Conservation (phyloP, 37 sponge, comb jelly and placozoan species). For the Agelas oroides region DNA sequence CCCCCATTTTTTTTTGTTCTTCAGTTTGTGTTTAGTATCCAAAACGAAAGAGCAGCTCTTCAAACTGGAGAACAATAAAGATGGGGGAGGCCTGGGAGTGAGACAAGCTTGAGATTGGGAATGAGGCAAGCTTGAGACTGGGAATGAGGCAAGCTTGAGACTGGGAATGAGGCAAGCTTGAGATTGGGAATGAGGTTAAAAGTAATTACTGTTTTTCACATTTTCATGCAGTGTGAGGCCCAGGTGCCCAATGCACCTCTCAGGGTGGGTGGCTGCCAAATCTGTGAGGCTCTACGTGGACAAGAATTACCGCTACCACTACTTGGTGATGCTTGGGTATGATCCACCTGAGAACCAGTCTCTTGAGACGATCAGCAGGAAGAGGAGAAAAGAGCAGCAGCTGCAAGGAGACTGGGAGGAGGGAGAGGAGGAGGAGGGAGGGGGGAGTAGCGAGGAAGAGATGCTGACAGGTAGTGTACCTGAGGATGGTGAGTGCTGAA, state of each 20-base stretch:
- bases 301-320: constrained; percentile 78
- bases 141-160: too few relatives aligned
- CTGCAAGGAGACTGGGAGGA: neutral
- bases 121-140: too few relatives aligned
- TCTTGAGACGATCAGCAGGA: constrained; percentile 21
- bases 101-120: too few relatives aligned
- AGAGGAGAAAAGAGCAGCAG: neutral
- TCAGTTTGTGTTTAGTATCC: too few relatives aligned
- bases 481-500: neutral
- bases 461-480: neutral
- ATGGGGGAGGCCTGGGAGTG: too few relatives aligned
- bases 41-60: too few relatives aligned
- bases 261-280: constrained; percentile 79
- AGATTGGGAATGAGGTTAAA: too few relatives aligned
- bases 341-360: constrained; percentile 60
- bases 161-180: too few relatives aligned
- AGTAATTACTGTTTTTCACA: too few relatives aligned
- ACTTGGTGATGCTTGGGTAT: constrained; percentile 75
- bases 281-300: constrained; percentile 80
- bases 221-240: too few relatives aligned
- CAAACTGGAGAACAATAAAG: too few relatives aligned
- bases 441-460: neutral
- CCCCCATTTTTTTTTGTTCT: too few relatives aligned
- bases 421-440: constrained; percentile 16
- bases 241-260: constrained; percentile 57